phyloP scores from a whole-genome alignment of 1,140 invertebrate genomes.

The Caerostris darwini region DNA sequence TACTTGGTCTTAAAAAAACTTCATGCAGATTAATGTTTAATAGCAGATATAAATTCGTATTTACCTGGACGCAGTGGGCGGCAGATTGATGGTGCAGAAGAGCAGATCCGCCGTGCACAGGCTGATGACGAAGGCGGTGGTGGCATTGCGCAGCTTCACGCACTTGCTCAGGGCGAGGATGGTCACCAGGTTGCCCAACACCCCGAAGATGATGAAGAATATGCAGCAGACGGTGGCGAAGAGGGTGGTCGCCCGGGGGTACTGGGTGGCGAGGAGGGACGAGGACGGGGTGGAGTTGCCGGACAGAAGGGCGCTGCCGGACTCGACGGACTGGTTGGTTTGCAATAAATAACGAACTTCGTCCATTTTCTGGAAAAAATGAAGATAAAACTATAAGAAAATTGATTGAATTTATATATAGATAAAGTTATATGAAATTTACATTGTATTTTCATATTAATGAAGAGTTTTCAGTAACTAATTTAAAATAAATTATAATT shows the following conservation, averaged over 20 bases:
- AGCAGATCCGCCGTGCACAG: slow-evolving; percentile 92
- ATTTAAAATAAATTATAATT: no score
- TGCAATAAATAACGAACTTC: slow-evolving; percentile 37
- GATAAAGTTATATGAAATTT: neutral
- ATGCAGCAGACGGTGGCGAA: slow-evolving; percentile 77
- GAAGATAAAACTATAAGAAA: neutral
- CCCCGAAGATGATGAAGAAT: slow-evolving; percentile 78
- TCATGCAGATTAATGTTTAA: no score
- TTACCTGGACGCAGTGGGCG: slow-evolving; percentile 86
- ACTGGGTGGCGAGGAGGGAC: neutral
- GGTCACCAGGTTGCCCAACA: slow-evolving; percentile 78
- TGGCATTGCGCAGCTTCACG: slow-evolving; percentile 84
- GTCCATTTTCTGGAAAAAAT: slow-evolving; percentile 42
- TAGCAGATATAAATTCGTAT: neutral
- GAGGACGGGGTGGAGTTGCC: neutral
- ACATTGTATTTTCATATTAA: neutral
- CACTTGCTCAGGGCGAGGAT: slow-evolving; percentile 75
- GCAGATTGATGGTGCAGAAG: slow-evolving; percentile 92
- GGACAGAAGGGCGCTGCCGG: neutral
- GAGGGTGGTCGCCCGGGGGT: slow-evolving; percentile 76
- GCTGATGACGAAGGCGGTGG: slow-evolving; percentile 93
- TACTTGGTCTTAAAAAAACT: no score
- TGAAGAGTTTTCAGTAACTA: neutral
- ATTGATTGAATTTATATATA: neutral
- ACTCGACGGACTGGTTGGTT: slow-evolving; percentile 54